Evolutionary conservation across 2,113 vertebrate species (phyloP).

Genomic region (Halcyon malimbica): DNA sequence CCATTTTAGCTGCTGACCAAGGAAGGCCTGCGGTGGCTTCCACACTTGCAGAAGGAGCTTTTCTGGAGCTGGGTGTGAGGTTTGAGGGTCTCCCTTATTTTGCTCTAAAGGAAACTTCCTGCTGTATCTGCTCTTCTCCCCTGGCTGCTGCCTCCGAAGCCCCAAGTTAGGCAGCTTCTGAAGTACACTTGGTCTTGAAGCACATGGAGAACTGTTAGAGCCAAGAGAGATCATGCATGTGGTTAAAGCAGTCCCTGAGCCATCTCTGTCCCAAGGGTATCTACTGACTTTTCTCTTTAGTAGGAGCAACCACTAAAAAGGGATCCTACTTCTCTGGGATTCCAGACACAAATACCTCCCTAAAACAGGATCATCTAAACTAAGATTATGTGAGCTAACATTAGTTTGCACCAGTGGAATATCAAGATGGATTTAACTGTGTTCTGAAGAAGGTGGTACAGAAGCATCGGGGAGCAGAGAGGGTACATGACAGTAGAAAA

Average conservation of each 20-base stretch:
- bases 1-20: background rate
- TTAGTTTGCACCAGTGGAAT: background rate
- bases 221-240: background rate
- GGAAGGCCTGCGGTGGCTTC: background rate
- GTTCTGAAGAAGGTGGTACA: background rate
- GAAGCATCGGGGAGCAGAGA: background rate
- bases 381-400: background rate
- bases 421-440: background rate
- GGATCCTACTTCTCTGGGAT: background rate
- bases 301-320: background rate
- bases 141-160: background rate
- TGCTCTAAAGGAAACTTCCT: background rate
- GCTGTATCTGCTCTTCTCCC: background rate
- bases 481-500: background rate
- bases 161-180: background rate
- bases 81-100: background rate
- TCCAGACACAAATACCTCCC: constrained; percentile 5
- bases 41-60: background rate
- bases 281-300: background rate
- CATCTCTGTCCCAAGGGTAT: background rate
- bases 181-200: background rate
- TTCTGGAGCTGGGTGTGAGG: background rate
- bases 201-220: background rate
- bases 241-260: background rate
- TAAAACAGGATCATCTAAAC: background rate